Conservation (phyloP, 2,113 vertebrate genomes). For the Pelvicachromis taeniatus region DNA sequence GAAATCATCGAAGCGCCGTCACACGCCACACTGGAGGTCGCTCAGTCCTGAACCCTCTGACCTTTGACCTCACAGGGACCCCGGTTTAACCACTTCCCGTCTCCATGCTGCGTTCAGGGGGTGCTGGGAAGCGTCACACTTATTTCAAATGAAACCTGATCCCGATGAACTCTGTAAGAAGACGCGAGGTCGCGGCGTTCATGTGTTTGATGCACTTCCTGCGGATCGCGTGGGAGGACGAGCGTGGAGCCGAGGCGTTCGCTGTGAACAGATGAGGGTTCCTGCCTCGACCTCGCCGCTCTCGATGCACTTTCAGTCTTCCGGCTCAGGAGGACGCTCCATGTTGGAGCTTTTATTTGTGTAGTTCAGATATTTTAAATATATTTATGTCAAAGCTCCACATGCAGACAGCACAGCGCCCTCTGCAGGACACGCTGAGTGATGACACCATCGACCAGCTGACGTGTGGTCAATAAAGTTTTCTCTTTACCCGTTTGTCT, state of each 20-base stretch:
- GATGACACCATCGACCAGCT: not conserved
- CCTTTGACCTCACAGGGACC: not conserved
- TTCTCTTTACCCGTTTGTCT: not conserved
- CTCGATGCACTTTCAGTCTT: not conserved
- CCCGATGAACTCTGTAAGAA: not conserved
- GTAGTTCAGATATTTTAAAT: not conserved
- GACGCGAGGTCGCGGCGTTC: not conserved
- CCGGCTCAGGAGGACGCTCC: not conserved
- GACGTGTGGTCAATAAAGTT: not conserved
- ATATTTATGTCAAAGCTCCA: not conserved
- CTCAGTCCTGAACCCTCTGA: slow-evolving; percentile 76
- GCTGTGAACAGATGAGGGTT: not conserved
- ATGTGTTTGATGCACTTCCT: not conserved
- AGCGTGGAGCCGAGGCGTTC: not conserved
- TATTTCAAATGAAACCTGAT: too few species aligned
- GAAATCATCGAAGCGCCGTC: slow-evolving; percentile 81
- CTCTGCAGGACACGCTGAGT: not conserved
- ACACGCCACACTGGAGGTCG: slow-evolving; percentile 71
- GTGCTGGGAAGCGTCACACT: not conserved
- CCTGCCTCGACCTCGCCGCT: not conserved
- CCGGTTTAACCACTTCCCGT: not conserved
- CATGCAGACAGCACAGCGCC: not conserved
- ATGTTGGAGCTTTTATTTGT: not conserved
- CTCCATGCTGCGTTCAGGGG: not conserved
- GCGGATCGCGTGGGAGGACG: not conserved